Evolutionary conservation across 1,140 invertebrate species (phyloP).

Genomic region (Dreissena rostriformis): DNA sequence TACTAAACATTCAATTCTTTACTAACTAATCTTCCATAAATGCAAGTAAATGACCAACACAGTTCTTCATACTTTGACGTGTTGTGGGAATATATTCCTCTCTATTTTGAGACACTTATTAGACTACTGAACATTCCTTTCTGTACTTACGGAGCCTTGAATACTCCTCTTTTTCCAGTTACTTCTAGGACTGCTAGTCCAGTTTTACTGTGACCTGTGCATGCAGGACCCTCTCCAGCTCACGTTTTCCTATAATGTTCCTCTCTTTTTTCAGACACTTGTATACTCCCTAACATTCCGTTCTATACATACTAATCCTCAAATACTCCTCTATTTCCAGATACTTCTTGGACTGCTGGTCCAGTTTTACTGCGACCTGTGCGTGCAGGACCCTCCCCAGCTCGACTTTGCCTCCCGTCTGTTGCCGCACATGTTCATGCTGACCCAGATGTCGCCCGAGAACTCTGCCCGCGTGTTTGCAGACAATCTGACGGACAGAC

Average conservation of each 20-base stretch:
- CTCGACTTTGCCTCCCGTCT: conserved; percentile 81
- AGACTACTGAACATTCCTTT: too few relatives aligned
- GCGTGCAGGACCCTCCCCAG: conserved; percentile 80
- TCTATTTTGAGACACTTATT: too few relatives aligned
- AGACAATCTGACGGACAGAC: conserved; percentile 89
- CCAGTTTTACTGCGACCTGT: conserved; percentile 88
- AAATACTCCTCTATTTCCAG: conserved; percentile 55
- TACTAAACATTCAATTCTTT: too few relatives aligned
- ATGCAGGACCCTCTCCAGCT: conserved; percentile 80
- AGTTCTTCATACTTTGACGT: too few relatives aligned
- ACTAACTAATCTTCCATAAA: too few relatives aligned
- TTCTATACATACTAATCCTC: conserved; percentile 16
- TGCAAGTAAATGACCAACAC: too few relatives aligned
- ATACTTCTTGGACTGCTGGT: conserved; percentile 79
- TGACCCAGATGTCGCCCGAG: conserved; percentile 87
- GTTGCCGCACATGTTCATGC: conserved; percentile 86
- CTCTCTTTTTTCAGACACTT: too few relatives aligned
- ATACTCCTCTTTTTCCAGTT: conserved; percentile 60
- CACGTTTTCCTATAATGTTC: conserved; percentile 56
- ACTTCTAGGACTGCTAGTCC: conserved; percentile 81
- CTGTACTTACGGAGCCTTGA: too few relatives aligned
- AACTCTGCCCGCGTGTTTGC: conserved; percentile 86
- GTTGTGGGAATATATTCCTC: too few relatives aligned
- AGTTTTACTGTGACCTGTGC: conserved; percentile 87
- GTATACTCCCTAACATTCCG: neutral